Conservation (phyloP, 2,113 vertebrate genomes). For the Melospiza georgiana region DNA sequence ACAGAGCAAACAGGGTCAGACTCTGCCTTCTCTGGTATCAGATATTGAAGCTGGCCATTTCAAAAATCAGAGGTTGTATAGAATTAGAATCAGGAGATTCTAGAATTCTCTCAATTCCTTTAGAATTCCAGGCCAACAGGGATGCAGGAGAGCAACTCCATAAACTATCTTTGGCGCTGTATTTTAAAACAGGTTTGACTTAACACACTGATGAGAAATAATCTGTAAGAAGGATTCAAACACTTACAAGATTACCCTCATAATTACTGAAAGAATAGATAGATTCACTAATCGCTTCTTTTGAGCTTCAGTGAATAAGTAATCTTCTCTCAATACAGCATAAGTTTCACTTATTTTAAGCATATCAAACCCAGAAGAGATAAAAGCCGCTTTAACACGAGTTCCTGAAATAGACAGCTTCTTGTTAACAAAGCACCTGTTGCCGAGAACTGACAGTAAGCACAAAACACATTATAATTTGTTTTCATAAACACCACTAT, state of each 20-base stretch:
- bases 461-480: slow-evolving; percentile 59
- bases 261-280: slow-evolving; percentile 31
- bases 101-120: neutral
- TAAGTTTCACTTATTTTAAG: slow-evolving; percentile 66
- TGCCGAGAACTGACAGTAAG: slow-evolving; percentile 57
- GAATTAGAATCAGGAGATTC: neutral
- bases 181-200: neutral
- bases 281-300: slow-evolving; percentile 48
- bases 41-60: neutral
- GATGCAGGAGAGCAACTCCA: neutral
- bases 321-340: slow-evolving; percentile 44
- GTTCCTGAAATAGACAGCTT: slow-evolving; percentile 60
- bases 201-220: neutral
- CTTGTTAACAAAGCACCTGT: slow-evolving; percentile 68
- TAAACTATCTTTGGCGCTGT: neutral
- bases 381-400: slow-evolving; percentile 41
- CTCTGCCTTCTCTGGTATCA: neutral
- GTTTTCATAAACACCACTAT: slow-evolving; percentile 57
- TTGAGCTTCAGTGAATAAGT: slow-evolving; percentile 49
- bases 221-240: neutral
- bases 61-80: neutral
- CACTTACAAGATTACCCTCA: slow-evolving; percentile 23
- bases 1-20: neutral
- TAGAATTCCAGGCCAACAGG: neutral
- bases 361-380: slow-evolving; percentile 54